Base-by-base conservation (phyloP, 2,113 vertebrate species). In the Choloepus hoffmanni region DNA sequence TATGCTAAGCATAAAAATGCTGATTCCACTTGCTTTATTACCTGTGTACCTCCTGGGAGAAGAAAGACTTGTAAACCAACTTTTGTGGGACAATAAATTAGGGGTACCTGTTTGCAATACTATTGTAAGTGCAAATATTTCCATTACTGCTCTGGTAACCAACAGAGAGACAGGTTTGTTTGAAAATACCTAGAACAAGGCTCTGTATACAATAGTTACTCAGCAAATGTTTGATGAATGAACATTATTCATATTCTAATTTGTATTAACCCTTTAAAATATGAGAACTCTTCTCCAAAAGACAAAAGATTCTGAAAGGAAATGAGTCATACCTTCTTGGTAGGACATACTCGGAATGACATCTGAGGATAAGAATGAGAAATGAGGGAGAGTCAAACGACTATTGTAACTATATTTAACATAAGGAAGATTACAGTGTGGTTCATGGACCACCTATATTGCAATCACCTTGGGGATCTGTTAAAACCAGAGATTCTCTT, bases 1-100 rank as follows among this genome's bases (percentile, higher is more conserved):
- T 97, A 95, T 96, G 86, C 16, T 67, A 87, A 50, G 30, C 87
- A 95, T 94, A 60, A 92, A 96, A 96, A 92, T 92, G 79, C 40
- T 97, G 79, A 97, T 92, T 97, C 85, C 77, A 94, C 90, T 96
- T 96, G 72, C 48, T 96, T 96, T 96, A 95, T 90, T 97, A 78
- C 90, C 36, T 90, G 30, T 93, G 40, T 88, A 55, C 33, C 81
- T 90, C 92, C 77, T 95, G 88, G 85, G 67, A 95, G 24, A 96
- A 92, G 73, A 97, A 95, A 93, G 14, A 95, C 95, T 93, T 96
- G 58, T 95, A 96, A 95, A 96, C 58, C 90, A 97, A 95, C 72
- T 92, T 97, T 90, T 90, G 90, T 97, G 36, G 48, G 53, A 88
- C 88, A 95, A 65, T 94, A 89, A 97, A 96, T 95, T 94, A 92